phyloP scores from a whole-genome alignment of 2,113 vertebrate genomes.

The Rhea americana region DNA sequence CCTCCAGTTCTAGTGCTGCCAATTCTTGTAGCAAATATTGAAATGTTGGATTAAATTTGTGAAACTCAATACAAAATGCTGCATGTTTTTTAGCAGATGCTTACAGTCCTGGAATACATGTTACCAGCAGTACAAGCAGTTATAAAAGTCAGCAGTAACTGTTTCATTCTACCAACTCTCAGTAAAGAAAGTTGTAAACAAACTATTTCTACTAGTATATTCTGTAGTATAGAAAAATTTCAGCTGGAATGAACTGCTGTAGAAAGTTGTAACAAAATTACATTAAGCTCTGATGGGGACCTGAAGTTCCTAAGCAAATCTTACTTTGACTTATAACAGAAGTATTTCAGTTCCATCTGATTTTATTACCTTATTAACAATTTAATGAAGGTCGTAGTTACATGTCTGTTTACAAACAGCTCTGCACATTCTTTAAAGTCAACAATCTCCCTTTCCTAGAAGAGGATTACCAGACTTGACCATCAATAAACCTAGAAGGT shows the following conservation, averaged over 20 bases:
- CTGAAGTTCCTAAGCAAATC: not conserved
- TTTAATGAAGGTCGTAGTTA: not conserved
- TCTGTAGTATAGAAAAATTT: not conserved
- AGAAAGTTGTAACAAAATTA: not conserved
- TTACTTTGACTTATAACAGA: not conserved
- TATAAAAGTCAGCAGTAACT: slow-evolving; percentile 2
- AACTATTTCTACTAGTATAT: not conserved
- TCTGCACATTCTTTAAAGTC: not conserved
- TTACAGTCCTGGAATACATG: not conserved
- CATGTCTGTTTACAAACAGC: not conserved
- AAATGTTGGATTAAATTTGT: not conserved
- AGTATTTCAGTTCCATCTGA: not conserved
- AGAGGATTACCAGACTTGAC: not conserved
- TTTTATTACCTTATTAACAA: not conserved
- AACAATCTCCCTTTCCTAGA: not conserved
- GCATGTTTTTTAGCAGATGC: not conserved
- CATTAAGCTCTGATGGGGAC: not conserved
- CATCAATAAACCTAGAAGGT: not conserved
- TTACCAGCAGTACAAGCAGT: not conserved
- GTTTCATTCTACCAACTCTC: not conserved
- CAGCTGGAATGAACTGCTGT: not conserved
- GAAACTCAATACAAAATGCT: not conserved
- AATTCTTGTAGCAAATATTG: not conserved
- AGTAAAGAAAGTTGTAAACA: not conserved
- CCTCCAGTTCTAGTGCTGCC: not conserved